Base-by-base conservation (phyloP, 1,140 invertebrate species). In the Danaus melanippus region DNA sequence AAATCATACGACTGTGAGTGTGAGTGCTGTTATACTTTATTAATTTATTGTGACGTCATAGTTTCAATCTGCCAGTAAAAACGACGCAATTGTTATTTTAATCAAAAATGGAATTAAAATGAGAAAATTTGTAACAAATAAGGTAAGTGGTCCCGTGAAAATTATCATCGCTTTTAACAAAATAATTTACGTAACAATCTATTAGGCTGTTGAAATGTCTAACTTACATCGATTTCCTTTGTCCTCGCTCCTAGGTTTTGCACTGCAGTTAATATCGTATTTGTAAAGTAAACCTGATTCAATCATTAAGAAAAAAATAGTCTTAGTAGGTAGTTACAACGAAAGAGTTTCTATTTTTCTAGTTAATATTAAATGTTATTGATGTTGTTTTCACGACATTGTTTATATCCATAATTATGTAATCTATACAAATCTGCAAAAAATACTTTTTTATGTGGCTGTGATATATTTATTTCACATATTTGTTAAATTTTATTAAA, bases 61-160 rank as follows among this genome's bases (percentile, higher is more conserved):
- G 68, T 86, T 86, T 80, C 84, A 75, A 71, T 80, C 73, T 87
- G 82, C 79, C 75, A 86, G 76, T 76, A 69, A 70, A 61, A 80
- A 87, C 84, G 79, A 87, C 86, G 86, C 86, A 87, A 85, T 87
- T 85, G 73, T 77, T 75, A 69, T 64, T 57, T 84, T 77, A 71
- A 73, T 71, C 66, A 59, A 76, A 86, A 82, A 85, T 86, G 82
- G 81, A 82, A 75, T 80, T 83, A 86, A 83, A 84, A 84, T 87
- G 82, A 84, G 61, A 76, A 76, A 76, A 76, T 67, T 79, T 74
- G 74, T 92, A 64, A 58, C 73, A 71, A 71, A 63, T 58, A 75
- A 79, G 80, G 84, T 84, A 60, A 74, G 79, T 72, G 51, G 56
- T 44, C 9, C 6, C 21, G 4, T 11, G 10, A 56, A 58, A 60